Percentiles rank a stretch among this genome's conserved stretches.
Evolutionary conservation across 1,140 invertebrate genomes (phyloP).

Genomic region (Stenopsyche tienmushanensis): DNA sequence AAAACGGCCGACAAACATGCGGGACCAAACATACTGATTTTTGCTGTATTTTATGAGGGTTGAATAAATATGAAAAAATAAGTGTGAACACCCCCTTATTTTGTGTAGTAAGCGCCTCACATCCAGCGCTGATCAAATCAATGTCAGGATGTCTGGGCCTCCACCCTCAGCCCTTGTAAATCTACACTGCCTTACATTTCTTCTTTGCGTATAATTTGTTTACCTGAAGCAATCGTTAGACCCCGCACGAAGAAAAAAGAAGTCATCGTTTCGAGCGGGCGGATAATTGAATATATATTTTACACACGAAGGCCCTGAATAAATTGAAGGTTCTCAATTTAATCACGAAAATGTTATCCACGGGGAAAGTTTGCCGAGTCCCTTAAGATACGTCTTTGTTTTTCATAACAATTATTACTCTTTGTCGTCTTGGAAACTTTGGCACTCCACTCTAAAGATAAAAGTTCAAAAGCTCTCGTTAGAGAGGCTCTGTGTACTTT

Average conservation of each 20-base stretch:
- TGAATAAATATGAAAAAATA: too few relatives aligned
- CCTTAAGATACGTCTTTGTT: conserved; percentile 8
- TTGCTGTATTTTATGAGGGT: too few relatives aligned
- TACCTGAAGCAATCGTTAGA: too few relatives aligned
- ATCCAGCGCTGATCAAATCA: neutral
- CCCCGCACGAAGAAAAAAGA: too few relatives aligned
- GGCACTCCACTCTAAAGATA: conserved; percentile 16
- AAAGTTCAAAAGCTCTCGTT: conserved; percentile 36
- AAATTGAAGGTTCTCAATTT: too few relatives aligned
- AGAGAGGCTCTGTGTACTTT: conserved; percentile 16
- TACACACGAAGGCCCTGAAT: too few relatives aligned
- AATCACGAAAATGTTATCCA: neutral
- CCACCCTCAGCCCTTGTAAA: neutral
- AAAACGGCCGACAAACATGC: too few relatives aligned
- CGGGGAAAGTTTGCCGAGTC: neutral
- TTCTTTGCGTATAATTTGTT: too few relatives aligned
- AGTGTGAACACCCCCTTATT: neutral
- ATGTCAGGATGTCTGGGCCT: neutral
- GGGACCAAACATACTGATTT: too few relatives aligned
- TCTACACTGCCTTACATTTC: too few relatives aligned
- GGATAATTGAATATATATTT: too few relatives aligned
- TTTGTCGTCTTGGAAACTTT: conserved; percentile 7
- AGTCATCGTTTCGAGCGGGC: too few relatives aligned
- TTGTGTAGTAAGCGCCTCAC: neutral
- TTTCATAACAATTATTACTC: conserved; percentile 24